A percentile compares a stretch with the other conserved stretches of the same genome.
Conservation (phyloP, 2,113 vertebrate genomes). For the Clarias batrachus region DNA sequence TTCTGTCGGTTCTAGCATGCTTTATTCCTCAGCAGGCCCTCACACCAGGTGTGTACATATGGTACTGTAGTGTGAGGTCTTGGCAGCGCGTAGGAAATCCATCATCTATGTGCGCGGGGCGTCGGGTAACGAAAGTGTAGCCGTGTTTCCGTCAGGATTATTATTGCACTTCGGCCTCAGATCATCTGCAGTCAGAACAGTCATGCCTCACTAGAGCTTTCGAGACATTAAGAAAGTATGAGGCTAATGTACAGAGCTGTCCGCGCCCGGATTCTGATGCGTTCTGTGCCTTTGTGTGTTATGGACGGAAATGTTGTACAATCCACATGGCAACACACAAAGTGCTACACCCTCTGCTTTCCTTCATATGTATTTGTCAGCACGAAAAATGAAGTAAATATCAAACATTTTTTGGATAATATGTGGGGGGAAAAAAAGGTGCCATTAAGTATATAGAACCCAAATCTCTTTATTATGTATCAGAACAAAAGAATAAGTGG, state of each 20-base stretch:
- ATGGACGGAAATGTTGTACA: not conserved
- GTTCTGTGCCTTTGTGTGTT: not conserved
- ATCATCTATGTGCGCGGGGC: slow-evolving; percentile 15
- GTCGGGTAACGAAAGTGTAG: slow-evolving; percentile 7
- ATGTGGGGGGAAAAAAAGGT: too few species aligned
- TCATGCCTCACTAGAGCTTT: not conserved
- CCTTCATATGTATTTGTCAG: too few species aligned
- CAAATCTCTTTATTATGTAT: too few species aligned
- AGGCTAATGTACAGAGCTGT: not conserved
- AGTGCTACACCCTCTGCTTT: too few species aligned
- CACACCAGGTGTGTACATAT: slow-evolving; percentile 13
- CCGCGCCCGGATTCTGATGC: too few species aligned
- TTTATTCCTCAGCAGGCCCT: slow-evolving; percentile 6
- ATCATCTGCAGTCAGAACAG: not conserved
- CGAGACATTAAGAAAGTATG: not conserved
- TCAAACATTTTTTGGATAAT: too few species aligned
- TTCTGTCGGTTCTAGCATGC: not conserved
- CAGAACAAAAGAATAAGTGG: too few species aligned
- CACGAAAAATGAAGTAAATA: too few species aligned
- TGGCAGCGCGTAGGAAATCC: slow-evolving; percentile 9
- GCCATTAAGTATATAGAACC: too few species aligned
- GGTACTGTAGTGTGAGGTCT: slow-evolving; percentile 58
- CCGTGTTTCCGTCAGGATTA: slow-evolving; percentile 1
- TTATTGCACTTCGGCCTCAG: slow-evolving; percentile 20
- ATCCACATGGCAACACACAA: not conserved